Percentiles rank a stretch among this genome's conserved stretches.
phyloP scores from a whole-genome alignment of 2,888 invertebrate genomes.

The Drosophila siamana region DNA sequence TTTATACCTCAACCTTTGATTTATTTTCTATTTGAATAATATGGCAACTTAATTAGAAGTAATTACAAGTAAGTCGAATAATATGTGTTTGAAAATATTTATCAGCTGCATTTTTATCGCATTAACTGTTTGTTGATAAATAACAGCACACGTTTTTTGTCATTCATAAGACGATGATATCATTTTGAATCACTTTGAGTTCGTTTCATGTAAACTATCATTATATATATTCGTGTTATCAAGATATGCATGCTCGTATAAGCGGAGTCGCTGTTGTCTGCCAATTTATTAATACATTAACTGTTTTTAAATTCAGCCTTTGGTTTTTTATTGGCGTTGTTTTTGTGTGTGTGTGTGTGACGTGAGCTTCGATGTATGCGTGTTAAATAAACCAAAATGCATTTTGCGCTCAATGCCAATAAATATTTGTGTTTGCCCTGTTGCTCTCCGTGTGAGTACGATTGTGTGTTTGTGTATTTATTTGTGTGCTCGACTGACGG shows the following conservation, averaged over 20 bases:
- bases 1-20: no score
- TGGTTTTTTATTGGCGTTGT: neutral
- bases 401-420: conserved; percentile 44
- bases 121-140: neutral
- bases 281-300: conserved; percentile 18
- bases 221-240: no score
- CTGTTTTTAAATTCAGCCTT: neutral
- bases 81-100: neutral
- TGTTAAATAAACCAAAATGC: conserved; percentile 39
- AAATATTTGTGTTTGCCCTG: conserved; percentile 61
- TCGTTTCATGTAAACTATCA: no score
- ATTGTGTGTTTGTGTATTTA: neutral
- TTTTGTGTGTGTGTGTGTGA: neutral
- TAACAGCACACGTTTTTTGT: neutral
- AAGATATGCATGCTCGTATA: neutral
- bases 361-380: conserved; percentile 3
- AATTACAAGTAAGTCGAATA: neutral
- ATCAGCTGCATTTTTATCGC: neutral
- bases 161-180: no score
- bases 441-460: conserved; percentile 6
- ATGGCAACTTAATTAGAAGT: neutral
- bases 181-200: no score
- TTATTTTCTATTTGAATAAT: no score
- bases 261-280: neutral
- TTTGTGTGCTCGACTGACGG: conserved; percentile 15